Evolutionary conservation across 2,888 invertebrate species (phyloP).

Genomic region (Drosophila kambysellisi): DNA sequence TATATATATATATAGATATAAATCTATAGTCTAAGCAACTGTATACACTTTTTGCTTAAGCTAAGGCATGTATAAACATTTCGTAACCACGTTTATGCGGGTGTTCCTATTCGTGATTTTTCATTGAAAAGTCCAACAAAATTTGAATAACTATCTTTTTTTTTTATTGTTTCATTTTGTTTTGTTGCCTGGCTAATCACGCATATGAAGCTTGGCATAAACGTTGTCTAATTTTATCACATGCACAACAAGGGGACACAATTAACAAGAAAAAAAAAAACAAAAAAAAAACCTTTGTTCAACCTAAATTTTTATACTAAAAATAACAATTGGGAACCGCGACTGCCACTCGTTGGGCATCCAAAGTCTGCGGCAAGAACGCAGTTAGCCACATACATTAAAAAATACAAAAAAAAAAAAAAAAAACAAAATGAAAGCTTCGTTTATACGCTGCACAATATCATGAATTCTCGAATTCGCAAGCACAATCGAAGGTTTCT

Average conservation of each 20-base stretch:
- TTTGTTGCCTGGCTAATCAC: constrained; percentile 21
- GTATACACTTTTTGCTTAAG: constrained; percentile 61
- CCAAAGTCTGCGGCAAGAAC: constrained; percentile 56
- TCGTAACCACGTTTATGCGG: constrained; percentile 57
- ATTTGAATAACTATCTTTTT: constrained; percentile 6
- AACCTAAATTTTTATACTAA: constrained; percentile 16
- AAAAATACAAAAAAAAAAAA: background rate
- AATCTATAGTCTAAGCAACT: constrained; percentile 47
- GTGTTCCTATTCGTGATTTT: constrained; percentile 49
- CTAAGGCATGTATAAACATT: constrained; percentile 63
- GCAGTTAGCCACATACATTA: constrained; percentile 42
- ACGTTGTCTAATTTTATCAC: constrained; percentile 35
- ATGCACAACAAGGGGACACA: constrained; percentile 53
- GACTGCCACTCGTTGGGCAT: constrained; percentile 54
- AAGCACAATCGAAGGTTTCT: constrained; percentile 52
- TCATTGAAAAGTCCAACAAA: constrained; percentile 18
- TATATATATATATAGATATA: constrained; percentile 57
- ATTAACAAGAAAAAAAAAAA: constrained; percentile 4
- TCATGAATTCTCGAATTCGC: constrained; percentile 21
- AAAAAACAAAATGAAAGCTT: constrained; percentile 9
- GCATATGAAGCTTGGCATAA: constrained; percentile 48
- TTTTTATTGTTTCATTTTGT: background rate
- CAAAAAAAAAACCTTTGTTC: constrained; percentile 1
- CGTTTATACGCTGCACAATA: constrained; percentile 40
- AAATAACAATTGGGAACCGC: constrained; percentile 3